Conservation (phyloP, 2,797 vertebrate species). For the Microctenopoma steveboyesi region DNA sequence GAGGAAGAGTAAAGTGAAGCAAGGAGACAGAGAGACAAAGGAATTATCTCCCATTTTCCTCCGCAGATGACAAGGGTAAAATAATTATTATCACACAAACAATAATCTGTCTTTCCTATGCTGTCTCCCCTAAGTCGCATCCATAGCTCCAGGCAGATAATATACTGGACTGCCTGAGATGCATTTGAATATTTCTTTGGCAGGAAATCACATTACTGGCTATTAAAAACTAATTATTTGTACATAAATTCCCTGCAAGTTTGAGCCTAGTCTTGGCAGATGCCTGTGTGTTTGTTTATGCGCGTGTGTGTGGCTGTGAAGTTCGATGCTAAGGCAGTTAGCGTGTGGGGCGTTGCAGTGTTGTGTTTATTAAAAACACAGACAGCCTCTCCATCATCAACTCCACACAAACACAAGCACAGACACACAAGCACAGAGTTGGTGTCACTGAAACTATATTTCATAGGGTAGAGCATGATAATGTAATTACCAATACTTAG, state of each 20-base stretch:
- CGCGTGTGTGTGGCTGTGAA: conserved; percentile 24
- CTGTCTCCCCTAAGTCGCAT: conserved; percentile 79
- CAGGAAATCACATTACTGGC: conserved; percentile 89
- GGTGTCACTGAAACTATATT: conserved; percentile 82
- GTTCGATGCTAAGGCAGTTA: conserved; percentile 87
- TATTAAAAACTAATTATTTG: conserved; percentile 93
- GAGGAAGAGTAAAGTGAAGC: conserved; percentile 48
- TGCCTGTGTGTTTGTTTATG: conserved; percentile 56
- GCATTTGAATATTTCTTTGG: conserved; percentile 91
- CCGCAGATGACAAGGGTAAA: conserved; percentile 81
- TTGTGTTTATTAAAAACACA: conserved; percentile 87
- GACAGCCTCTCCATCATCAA: conserved; percentile 85
- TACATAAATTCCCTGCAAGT: conserved; percentile 88
- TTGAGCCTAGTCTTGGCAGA: conserved; percentile 83
- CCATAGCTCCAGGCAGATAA: conserved; percentile 86
- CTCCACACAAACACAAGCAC: conserved; percentile 41
- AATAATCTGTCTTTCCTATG: conserved; percentile 84
- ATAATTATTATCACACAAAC: conserved; percentile 87
- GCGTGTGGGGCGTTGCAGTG: conserved; percentile 74
- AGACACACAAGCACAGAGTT: not conserved
- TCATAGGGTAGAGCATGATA: conserved; percentile 80
- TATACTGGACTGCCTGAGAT: conserved; percentile 88
- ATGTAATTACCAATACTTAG: conserved; percentile 83
- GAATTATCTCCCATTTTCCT: conserved; percentile 75
- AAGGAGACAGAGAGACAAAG: conserved; percentile 66